phyloP scores from a whole-genome alignment of 2,797 vertebrate species.

The Borostomias antarcticus region DNA sequence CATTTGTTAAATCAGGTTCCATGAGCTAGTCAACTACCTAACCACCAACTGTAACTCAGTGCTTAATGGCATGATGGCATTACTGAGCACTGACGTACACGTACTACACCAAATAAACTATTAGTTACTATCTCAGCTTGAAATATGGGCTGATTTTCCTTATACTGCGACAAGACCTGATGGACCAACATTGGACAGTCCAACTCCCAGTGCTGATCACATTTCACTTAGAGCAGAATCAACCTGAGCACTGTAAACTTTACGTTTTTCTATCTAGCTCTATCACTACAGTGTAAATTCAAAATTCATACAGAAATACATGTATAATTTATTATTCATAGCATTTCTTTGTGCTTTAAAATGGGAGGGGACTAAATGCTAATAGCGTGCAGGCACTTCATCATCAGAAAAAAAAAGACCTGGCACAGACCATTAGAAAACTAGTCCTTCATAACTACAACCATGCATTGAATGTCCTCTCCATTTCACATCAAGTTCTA shows the following conservation, averaged over 20 bases:
- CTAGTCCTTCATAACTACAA: slow-evolving; percentile 63
- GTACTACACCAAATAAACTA: neutral
- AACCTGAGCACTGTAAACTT: slow-evolving; percentile 64
- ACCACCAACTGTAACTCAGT: slow-evolving; percentile 23
- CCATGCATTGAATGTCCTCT: slow-evolving; percentile 64
- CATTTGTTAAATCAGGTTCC: slow-evolving; percentile 27
- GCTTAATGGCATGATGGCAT: slow-evolving; percentile 12
- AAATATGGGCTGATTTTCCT: slow-evolving; percentile 44
- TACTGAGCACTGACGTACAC: neutral
- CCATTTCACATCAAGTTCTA: slow-evolving; percentile 59
- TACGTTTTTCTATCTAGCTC: slow-evolving; percentile 45
- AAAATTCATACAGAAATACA: slow-evolving; percentile 51
- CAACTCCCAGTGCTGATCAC: slow-evolving; percentile 54
- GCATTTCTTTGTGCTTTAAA: slow-evolving; percentile 54
- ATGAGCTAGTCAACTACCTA: slow-evolving; percentile 17
- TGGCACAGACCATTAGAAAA: slow-evolving; percentile 57
- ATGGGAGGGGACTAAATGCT: slow-evolving; percentile 63
- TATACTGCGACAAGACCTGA: slow-evolving; percentile 61
- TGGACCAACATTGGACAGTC: slow-evolving; percentile 33
- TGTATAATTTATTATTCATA: slow-evolving; percentile 52
- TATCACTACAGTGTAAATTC: slow-evolving; percentile 56
- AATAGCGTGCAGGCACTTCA: slow-evolving; percentile 67
- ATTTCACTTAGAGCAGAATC: slow-evolving; percentile 34
- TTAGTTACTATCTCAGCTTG: neutral
- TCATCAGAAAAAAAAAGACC: slow-evolving; percentile 65